Evolutionary conservation across 1,140 invertebrate genomes (phyloP), one percentile per base, ranked within the genome.

Genomic region (Cylas formicarius): DNA sequence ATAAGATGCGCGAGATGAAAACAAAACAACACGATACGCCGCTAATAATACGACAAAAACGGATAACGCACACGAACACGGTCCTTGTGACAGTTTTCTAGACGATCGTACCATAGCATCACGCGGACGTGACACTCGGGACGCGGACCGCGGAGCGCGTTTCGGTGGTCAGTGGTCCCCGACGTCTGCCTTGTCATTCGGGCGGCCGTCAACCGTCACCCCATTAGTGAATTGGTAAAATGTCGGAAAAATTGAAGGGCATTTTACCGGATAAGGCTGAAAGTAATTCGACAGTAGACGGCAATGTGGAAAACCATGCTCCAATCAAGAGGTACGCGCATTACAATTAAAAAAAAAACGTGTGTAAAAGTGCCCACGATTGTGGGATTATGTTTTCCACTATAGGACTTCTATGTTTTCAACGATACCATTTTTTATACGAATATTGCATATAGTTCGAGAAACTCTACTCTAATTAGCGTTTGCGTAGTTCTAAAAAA

Each of bases 401-500:
- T 41, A 18, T 31, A 9, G 2, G 11, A 26, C 11, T 26, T 40
- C n/a, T 4, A 29, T 33, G 18, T 32, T 17, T 31, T 41, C 32
- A 31, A 32, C 32, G 3, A 19, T 35, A 8, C 31, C 18, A 9
- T 21, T 36, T 9, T 34, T 35, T 34, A 34, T 34, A 34, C n/a
- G 10, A 35, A 22, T 27, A 23, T 6, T 26, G 6, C 8, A n/a
- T 36, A 17, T n/a, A n/a, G n/a, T n/a, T n/a, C n/a, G n/a, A n/a
- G n/a, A 17, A 34, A 17, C n/a, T 13, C 20, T 34, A 13, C 32
- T 16, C n/a, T 16, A 11, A 34, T 17, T 10, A 17, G n/a, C 37
- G 33, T 32, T 35, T 49, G 20, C 27, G n/a, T 26, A 56, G 54
- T 40, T 36, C 48, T 8, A 53, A 58, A 34, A 56, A 55, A 27